Evolutionary conservation across 2,113 vertebrate species (phyloP).

Genomic region (Gopherus flavomarginatus): DNA sequence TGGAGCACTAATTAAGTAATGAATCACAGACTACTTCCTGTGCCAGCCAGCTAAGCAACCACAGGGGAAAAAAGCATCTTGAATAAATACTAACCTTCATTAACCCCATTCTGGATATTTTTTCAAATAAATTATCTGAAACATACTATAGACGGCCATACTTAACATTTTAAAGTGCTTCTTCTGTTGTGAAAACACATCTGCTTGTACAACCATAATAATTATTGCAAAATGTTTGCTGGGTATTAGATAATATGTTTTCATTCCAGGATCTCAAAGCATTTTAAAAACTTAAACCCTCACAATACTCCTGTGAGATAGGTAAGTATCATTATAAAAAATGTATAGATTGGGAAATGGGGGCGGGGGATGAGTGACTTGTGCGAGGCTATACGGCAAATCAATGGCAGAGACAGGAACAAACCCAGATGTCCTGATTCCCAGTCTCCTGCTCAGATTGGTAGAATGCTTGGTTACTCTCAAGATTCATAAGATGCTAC

Average conservation of each 20-base stretch:
- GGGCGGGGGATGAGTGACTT: not conserved
- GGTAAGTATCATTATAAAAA: not conserved
- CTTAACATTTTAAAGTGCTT: not conserved
- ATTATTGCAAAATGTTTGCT: not conserved
- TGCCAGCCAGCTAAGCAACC: not conserved
- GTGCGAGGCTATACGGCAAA: not conserved
- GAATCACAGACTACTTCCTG: not conserved
- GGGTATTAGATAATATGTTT: not conserved
- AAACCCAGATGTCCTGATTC: not conserved
- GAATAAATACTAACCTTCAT: not conserved
- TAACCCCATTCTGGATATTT: not conserved
- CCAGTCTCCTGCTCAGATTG: not conserved
- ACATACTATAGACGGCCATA: not conserved
- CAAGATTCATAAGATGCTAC: not conserved
- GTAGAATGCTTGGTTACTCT: not conserved
- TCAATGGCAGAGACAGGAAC: not conserved
- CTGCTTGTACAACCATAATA: not conserved
- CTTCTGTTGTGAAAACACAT: not conserved
- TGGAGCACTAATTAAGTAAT: not conserved
- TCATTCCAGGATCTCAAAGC: not conserved
- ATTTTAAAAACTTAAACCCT: not conserved
- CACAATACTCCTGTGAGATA: not conserved
- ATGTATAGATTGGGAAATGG: not conserved
- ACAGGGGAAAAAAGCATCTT: not conserved
- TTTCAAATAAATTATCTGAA: not conserved